Conservation (phyloP, 2,113 vertebrate species). For the Mobula birostris region DNA sequence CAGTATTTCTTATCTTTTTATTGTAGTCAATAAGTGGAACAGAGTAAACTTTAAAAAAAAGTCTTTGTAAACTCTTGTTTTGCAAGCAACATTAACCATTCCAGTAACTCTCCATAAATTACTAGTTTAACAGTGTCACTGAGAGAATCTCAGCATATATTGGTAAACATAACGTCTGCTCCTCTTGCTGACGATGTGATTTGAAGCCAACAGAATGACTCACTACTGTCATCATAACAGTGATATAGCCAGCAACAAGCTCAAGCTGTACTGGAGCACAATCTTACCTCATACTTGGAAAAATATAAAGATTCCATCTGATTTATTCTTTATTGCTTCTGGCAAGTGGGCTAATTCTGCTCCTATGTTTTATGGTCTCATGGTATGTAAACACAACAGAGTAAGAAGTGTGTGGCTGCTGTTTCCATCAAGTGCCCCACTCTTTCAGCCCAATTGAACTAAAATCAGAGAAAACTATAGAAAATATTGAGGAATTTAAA, state of each 20-base stretch:
- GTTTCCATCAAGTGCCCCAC: no score
- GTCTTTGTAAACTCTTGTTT: background rate
- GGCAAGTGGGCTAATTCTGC: no score
- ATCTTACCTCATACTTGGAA: background rate
- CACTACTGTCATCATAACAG: background rate
- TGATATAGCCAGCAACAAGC: background rate
- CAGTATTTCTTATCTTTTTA: background rate
- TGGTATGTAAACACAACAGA: background rate
- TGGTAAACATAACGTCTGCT: background rate
- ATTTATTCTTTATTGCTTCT: background rate
- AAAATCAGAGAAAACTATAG: background rate
- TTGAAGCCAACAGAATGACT: constrained; percentile 16
- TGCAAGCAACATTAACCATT: background rate
- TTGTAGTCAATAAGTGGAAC: background rate
- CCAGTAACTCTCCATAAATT: background rate
- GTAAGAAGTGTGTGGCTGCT: background rate
- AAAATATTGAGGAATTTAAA: background rate
- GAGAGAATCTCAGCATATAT: background rate
- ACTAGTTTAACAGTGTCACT: background rate
- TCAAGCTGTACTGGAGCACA: background rate
- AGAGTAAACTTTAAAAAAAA: background rate
- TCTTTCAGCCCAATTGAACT: background rate
- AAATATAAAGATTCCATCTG: background rate
- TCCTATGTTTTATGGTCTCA: no score
- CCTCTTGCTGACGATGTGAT: background rate